Percentiles rank a stretch among this genome's conserved stretches.
Evolutionary conservation across 2,113 vertebrate genomes (phyloP).

Genomic region (Noctilio leporinus): DNA sequence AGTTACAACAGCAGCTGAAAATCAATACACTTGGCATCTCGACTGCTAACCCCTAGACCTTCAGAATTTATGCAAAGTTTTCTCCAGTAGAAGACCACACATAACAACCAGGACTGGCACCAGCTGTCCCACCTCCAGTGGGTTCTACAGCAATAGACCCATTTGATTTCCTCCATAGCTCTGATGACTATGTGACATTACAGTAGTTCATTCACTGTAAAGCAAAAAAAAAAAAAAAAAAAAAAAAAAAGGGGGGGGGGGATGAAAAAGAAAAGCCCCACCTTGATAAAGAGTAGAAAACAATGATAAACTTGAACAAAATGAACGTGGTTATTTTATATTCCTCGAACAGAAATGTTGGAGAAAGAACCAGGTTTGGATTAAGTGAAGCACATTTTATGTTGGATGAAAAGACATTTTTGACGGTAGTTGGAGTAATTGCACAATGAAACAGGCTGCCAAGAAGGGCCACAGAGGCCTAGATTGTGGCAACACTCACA

Average conservation of each 20-base stretch:
- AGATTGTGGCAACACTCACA: conserved; percentile 74
- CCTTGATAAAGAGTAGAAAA: conserved; percentile 41
- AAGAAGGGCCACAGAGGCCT: conserved; percentile 69
- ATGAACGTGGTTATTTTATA: conserved; percentile 58
- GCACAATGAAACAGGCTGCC: conserved; percentile 68
- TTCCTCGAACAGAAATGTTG: conserved; percentile 21
- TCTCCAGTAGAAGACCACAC: background rate
- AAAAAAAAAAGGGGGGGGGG: conserved; percentile 20
- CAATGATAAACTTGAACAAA: conserved; percentile 54
- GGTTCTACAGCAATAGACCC: background rate
- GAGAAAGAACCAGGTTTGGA: conserved; percentile 53
- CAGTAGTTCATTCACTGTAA: background rate
- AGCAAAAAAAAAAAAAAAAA: conserved; percentile 4
- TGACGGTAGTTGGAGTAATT: conserved; percentile 72
- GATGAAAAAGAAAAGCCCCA: background rate
- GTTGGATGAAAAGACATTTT: conserved; percentile 70
- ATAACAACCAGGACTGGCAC: background rate
- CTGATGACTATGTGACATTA: background rate
- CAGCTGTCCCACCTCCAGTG: background rate
- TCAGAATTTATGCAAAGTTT: background rate
- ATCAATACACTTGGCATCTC: background rate
- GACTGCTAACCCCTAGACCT: background rate
- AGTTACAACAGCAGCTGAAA: background rate
- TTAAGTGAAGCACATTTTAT: conserved; percentile 70
- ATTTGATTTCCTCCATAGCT: background rate